Conservation (phyloP, 2,113 vertebrate species). For the Odobenus rosmarus region DNA sequence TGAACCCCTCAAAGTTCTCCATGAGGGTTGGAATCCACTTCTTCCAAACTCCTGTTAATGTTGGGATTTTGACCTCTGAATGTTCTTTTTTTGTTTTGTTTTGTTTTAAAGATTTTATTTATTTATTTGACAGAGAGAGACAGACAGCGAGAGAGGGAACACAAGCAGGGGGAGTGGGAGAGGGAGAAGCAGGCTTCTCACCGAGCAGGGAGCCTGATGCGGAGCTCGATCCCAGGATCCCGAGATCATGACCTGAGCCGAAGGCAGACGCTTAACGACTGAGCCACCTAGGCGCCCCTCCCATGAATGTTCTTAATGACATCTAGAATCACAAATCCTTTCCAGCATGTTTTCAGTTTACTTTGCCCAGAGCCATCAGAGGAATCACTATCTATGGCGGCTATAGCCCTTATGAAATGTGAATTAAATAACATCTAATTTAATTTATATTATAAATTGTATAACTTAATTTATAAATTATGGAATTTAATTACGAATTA, state of each 20-base stretch:
- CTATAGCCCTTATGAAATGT: neutral
- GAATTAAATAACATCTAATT: neutral
- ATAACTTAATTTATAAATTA: neutral
- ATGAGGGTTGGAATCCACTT: neutral
- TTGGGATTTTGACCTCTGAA: neutral
- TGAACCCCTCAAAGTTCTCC: neutral
- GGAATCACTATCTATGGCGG: neutral
- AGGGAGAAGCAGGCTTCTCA: too few relatives aligned
- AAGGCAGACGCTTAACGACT: too few relatives aligned
- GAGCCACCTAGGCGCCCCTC: too few relatives aligned
- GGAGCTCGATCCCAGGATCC: too few relatives aligned
- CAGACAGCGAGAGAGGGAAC: too few relatives aligned
- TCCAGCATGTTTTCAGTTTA: neutral
- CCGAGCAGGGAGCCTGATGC: too few relatives aligned
- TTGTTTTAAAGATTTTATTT: too few relatives aligned
- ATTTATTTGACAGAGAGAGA: too few relatives aligned
- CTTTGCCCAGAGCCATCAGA: neutral
- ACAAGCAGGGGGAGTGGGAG: too few relatives aligned
- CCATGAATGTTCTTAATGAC: neutral
- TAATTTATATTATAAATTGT: neutral
- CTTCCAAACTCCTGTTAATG: neutral
- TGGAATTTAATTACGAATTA: neutral
- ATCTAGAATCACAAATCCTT: neutral
- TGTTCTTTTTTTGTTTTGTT: neutral
- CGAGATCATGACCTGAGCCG: too few relatives aligned